Evolutionary conservation across 2,888 invertebrate genomes (phyloP).

Genomic region (Malthinus flaveolus): DNA sequence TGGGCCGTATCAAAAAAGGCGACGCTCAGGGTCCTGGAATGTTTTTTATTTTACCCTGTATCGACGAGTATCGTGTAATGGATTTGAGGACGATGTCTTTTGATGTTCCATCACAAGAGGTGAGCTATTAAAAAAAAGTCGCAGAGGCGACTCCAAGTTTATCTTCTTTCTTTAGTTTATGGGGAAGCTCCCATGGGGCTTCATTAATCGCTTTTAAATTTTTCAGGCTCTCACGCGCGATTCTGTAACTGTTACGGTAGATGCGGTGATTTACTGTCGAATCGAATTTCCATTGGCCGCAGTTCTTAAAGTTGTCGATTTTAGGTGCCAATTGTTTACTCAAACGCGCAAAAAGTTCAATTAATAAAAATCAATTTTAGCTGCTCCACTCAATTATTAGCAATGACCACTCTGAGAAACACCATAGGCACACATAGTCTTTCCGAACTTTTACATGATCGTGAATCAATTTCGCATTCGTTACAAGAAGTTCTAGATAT

Average conservation of each 20-base stretch:
- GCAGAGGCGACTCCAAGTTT: too few species aligned
- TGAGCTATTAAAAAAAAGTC: conserved; percentile 49
- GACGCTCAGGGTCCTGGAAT: conserved; percentile 86
- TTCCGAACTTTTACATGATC: conserved; percentile 87
- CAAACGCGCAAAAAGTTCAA: not conserved
- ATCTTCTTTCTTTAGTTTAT: too few species aligned
- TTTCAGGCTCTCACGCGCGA: conserved; percentile 82
- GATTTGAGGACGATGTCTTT: conserved; percentile 93
- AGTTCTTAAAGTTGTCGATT: conserved; percentile 74
- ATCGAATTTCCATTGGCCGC: conserved; percentile 75
- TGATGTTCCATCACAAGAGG: conserved; percentile 96
- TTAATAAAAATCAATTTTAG: conserved; percentile 60
- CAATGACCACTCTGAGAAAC: conserved; percentile 84
- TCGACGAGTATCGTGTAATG: conserved; percentile 90
- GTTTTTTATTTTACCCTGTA: conserved; percentile 93
- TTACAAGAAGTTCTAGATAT: conserved; percentile 87
- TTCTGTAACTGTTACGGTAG: conserved; percentile 92
- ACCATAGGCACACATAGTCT: conserved; percentile 91
- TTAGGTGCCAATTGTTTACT: conserved; percentile 57
- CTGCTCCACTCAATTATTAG: conserved; percentile 79
- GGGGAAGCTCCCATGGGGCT: too few species aligned
- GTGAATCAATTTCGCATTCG: conserved; percentile 87
- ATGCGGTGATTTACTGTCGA: conserved; percentile 85
- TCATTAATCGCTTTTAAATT: not conserved
- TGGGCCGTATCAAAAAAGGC: conserved; percentile 76